phyloP scores from a whole-genome alignment of 2,888 invertebrate genomes.

The Sycophila texana region DNA sequence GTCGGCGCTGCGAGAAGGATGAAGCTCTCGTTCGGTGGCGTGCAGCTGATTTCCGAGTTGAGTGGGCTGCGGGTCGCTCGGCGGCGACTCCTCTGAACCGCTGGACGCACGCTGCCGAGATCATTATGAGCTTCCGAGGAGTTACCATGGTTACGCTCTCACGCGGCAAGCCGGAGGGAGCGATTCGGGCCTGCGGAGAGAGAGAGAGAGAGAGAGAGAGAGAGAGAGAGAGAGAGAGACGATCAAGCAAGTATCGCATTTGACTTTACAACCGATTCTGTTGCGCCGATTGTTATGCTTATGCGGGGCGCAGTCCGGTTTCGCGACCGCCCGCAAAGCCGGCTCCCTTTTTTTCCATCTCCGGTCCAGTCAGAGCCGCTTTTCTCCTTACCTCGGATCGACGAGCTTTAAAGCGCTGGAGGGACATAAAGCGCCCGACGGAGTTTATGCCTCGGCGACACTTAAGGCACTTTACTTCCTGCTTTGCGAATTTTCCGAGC shows the following conservation, averaged over 20 bases:
- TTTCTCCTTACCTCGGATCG: constrained; percentile 6
- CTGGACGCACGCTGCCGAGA: constrained; percentile 64
- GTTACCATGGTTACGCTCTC: constrained; percentile 73
- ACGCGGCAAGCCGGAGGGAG: constrained; percentile 62
- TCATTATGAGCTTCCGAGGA: constrained; percentile 72
- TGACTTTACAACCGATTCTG: constrained; percentile 72
- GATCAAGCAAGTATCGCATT: constrained; percentile 73
- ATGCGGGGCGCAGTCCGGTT: constrained; percentile 52
- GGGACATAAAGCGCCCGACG: constrained; percentile 24
- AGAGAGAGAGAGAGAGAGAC: constrained; percentile 62
- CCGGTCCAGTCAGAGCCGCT: constrained; percentile 38
- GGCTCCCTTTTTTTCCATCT: constrained; percentile 33
- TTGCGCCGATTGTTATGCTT: constrained; percentile 67
- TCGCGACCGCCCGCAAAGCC: constrained; percentile 31
- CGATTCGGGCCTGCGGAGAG: constrained; percentile 57
- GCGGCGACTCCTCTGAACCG: constrained; percentile 66
- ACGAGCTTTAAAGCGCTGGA: constrained; percentile 25
- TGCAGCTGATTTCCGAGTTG: constrained; percentile 52
- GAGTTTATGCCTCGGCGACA: constrained; percentile 40
- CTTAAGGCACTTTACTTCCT: constrained; percentile 41
- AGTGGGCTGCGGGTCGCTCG: constrained; percentile 67
- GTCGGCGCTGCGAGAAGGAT: constrained; percentile 19
- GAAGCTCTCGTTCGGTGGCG: constrained; percentile 33
- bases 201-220: too few species aligned
- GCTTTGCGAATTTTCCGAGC: constrained; percentile 15